These are phyloP conservation scores for Rhagium mordax DNA, from an alignment of 2,888 invertebrate genomes.

Conservation along the genomic window DNA sequence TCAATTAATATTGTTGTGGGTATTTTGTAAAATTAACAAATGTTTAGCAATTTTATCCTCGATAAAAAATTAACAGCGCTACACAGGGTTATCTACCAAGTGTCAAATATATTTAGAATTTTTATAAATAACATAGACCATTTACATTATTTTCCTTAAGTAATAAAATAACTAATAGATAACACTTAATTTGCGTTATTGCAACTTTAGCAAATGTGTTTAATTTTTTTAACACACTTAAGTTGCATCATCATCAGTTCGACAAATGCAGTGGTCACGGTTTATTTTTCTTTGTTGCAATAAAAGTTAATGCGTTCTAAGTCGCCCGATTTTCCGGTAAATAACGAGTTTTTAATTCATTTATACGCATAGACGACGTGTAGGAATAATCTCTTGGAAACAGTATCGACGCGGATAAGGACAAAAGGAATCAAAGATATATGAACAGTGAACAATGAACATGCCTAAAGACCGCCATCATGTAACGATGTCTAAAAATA, in stretches of 20 bases:
- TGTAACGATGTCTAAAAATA: too few relatives aligned
- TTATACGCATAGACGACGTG: too few relatives aligned
- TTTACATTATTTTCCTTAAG: slow-evolving; percentile 10
- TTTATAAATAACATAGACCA: slow-evolving; percentile 17
- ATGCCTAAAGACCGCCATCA: too few relatives aligned
- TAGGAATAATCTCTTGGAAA: too few relatives aligned
- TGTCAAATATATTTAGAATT: slow-evolving; percentile 29
- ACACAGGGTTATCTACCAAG: slow-evolving; percentile 16
- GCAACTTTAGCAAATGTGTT: slow-evolving; percentile 7
- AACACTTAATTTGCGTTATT: slow-evolving; percentile 16
- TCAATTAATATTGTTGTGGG: not conserved
- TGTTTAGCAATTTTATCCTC: not conserved
- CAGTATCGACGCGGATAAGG: too few relatives aligned
- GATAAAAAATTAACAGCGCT: slow-evolving; percentile 7
- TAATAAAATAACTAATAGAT: slow-evolving; percentile 15
- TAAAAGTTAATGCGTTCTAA: slow-evolving; percentile 3
- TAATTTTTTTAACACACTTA: slow-evolving; percentile 23
- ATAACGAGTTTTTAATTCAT: not conserved
- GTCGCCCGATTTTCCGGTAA: not conserved
- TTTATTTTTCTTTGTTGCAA: slow-evolving; percentile 27
- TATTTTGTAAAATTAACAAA: not conserved
- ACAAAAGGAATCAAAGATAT: too few relatives aligned
- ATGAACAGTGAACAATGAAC: too few relatives aligned
- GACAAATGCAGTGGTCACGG: slow-evolving; percentile 19
- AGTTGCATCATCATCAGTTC: slow-evolving; percentile 19